A percentile compares a stretch with the other conserved stretches of the same genome.
Conservation (phyloP, 1,140 invertebrate genomes). For the Andricus grossulariae region DNA sequence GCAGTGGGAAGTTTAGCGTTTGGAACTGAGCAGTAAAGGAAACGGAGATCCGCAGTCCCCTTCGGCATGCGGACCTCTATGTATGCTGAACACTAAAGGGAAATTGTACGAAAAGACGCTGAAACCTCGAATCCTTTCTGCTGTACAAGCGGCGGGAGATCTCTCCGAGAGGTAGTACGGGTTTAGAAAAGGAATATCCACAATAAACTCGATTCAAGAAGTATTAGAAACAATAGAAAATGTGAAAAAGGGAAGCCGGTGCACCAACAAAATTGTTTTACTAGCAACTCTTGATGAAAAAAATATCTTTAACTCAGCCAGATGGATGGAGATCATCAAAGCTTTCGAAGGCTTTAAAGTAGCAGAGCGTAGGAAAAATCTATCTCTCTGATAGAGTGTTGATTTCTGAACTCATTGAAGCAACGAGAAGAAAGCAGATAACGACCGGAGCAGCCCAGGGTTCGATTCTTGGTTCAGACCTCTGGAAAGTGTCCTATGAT, state of each 20-base stretch:
- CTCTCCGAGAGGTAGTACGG: too few species aligned
- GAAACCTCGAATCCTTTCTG: not conserved
- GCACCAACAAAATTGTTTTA: not conserved
- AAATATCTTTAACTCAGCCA: slow-evolving; percentile 22
- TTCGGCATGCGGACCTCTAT: too few species aligned
- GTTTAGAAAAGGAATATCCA: too few species aligned
- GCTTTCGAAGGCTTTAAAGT: not conserved
- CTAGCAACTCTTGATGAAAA: slow-evolving; percentile 23
- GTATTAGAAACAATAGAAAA: too few species aligned
- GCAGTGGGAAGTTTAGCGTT: not conserved
- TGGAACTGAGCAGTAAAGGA: slow-evolving; percentile 11
- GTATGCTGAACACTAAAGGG: slow-evolving; percentile 21
- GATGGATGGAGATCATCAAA: not conserved
- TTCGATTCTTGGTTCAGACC: slow-evolving; percentile 1
- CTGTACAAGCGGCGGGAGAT: too few species aligned
- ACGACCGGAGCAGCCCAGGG: not conserved
- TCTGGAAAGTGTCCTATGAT: too few species aligned
- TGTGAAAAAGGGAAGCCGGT: not conserved
- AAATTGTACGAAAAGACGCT: slow-evolving; percentile 6
- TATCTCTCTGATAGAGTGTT: not conserved
- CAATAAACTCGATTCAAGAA: too few species aligned
- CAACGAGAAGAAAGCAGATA: not conserved
- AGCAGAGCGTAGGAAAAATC: not conserved
- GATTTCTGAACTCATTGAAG: not conserved
- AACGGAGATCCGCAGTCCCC: too few species aligned